These are phyloP conservation scores for Helicoverpa armigera DNA, from an alignment of 1,140 invertebrate genomes.

Conservation along the genomic window DNA sequence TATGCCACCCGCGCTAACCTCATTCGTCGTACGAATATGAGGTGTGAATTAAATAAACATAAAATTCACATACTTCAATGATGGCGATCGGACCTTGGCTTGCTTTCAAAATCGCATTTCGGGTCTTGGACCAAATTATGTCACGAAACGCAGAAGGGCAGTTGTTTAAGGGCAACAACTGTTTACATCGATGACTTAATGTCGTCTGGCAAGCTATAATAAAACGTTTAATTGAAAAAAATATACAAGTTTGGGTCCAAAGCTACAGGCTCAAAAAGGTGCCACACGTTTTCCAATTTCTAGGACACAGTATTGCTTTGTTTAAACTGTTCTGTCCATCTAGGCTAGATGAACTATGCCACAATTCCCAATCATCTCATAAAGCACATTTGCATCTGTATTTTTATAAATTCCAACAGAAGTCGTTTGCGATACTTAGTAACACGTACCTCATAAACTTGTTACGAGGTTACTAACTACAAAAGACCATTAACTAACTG, in stretches of 20 bases:
- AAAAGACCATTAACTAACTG: neutral
- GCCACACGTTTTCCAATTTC: no score
- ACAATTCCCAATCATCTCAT: no score
- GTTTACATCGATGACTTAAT: neutral
- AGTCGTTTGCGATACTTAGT: neutral
- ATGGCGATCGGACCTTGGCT: slow-evolving; percentile 38
- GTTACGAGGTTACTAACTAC: neutral
- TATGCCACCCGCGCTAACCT: slow-evolving; percentile 50
- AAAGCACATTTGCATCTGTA: no score
- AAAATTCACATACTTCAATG: slow-evolving; percentile 41
- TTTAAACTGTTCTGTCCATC: no score
- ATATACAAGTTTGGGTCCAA: no score
- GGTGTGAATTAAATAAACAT: slow-evolving; percentile 48
- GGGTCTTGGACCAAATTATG: slow-evolving; percentile 18
- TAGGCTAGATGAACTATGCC: no score
- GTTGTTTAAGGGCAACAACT: neutral
- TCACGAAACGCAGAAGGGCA: slow-evolving; percentile 32
- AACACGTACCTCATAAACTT: neutral
- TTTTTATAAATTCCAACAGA: no score
- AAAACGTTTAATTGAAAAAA: no score
- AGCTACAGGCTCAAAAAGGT: no score
- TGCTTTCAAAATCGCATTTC: slow-evolving; percentile 45
- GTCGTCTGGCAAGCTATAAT: no score
- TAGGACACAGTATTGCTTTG: no score
- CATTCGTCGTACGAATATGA: slow-evolving; percentile 50